Evolutionary conservation across 2,888 invertebrate genomes (phyloP), one percentile per base, ranked within the genome.

Genomic region (Xylophagus ater): DNA sequence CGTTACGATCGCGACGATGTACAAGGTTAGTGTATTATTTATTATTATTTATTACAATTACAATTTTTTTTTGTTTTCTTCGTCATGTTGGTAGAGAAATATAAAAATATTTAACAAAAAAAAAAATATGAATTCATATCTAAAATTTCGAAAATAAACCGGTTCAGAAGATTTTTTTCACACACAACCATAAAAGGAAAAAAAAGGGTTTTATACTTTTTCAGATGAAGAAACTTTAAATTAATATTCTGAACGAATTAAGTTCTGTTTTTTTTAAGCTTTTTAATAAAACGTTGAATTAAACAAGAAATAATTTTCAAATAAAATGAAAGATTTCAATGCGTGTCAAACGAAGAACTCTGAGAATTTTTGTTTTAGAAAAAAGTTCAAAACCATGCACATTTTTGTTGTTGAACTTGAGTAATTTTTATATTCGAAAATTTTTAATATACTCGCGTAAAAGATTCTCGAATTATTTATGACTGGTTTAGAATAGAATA

Each of bases 1-100:
- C 61, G 59, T 26, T 42, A 58, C 44, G 60, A 59, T 66, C 52
- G 68, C 59, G 48, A 47, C 39, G 49, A 47, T 39, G 49, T 45
- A 34, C 47, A 53, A 51, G 53, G 53, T 54, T 44, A 48, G 53
- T 49, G n/a, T n/a, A n/a, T n/a, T n/a, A n/a, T n/a, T n/a, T n/a
- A n/a, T n/a, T n/a, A n/a, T n/a, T n/a, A n/a, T n/a, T n/a, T n/a
- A n/a, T n/a, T n/a, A n/a, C n/a, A n/a, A n/a, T 33, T 33, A 10
- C 9, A 24, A 28, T 19, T 30, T 24, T 25, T 21, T 28, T 24
- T 18, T 10, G n/a, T 13, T 34, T 34, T 25, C n/a, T n/a, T n/a
- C n/a, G n/a, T n/a, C n/a, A n/a, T n/a, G n/a, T n/a, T n/a, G n/a
- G n/a, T n/a, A n/a, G n/a, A n/a, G n/a, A n/a, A n/a, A n/a, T n/a